Percentiles rank a stretch among this genome's conserved stretches.
phyloP scores from a whole-genome alignment of 2,113 vertebrate genomes.

The Syngnathus floridae region DNA sequence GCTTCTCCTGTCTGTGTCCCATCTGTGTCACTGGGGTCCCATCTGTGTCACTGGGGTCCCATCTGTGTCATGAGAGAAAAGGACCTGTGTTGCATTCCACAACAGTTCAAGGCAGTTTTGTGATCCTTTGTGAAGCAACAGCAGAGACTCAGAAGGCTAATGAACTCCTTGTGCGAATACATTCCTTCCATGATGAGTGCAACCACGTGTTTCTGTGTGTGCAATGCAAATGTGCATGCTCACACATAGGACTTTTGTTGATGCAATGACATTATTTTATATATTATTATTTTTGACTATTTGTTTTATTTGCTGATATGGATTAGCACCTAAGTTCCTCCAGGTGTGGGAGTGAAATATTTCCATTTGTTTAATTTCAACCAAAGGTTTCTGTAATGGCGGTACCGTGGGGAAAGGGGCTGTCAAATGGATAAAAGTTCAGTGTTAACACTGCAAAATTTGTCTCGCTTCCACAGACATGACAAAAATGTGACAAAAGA shows the following conservation, averaged over 20 bases:
- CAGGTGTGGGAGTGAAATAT: background rate
- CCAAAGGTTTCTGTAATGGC: background rate
- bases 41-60: background rate
- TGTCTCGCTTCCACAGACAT: slow-evolving; percentile 38
- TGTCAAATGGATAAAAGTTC: background rate
- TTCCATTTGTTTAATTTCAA: background rate
- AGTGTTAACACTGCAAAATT: slow-evolving; percentile 34
- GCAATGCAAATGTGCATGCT: slow-evolving; percentile 3
- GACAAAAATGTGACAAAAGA: slow-evolving; percentile 31
- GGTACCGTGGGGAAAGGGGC: background rate
- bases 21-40: too few species aligned
- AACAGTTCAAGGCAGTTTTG: slow-evolving; percentile 12
- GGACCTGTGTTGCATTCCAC: background rate
- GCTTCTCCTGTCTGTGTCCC: background rate
- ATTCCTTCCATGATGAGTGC: slow-evolving; percentile 33
- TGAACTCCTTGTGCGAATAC: slow-evolving; percentile 48
- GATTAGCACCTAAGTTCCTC: slow-evolving; percentile 13
- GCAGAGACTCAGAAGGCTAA: slow-evolving; percentile 35
- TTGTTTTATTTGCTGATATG: slow-evolving; percentile 18
- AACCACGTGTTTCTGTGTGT: background rate
- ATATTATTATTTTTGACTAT: background rate
- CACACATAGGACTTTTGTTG: slow-evolving; percentile 4
- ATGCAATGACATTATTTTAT: slow-evolving; percentile 8
- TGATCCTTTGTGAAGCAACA: slow-evolving; percentile 8
- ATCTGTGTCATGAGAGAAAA: slow-evolving; percentile 2